Conservation (phyloP, 2,797 vertebrate genomes). For the Leptoclinus maculatus region DNA sequence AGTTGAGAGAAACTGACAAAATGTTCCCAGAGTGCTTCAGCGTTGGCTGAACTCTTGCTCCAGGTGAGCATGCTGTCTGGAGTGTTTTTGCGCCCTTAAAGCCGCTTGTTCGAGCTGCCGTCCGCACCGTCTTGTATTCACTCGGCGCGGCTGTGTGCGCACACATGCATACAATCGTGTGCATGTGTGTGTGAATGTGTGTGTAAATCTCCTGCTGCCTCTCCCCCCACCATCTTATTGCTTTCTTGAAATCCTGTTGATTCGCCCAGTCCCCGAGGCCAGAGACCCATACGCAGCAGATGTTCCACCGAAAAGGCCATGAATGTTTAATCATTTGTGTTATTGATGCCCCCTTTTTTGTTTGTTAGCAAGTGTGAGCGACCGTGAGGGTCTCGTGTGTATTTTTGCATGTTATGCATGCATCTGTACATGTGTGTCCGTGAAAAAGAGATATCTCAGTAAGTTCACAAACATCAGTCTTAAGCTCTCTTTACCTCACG, state of each 20-base stretch:
- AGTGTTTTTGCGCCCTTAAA: slow-evolving; percentile 24
- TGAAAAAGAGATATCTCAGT: slow-evolving; percentile 16
- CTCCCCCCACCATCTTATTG: slow-evolving; percentile 83
- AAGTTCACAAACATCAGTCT: slow-evolving; percentile 31
- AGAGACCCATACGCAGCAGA: slow-evolving; percentile 84
- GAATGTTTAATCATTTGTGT: slow-evolving; percentile 92
- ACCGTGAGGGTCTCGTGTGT: slow-evolving; percentile 69
- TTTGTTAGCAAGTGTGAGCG: slow-evolving; percentile 80
- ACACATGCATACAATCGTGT: slow-evolving; percentile 30
- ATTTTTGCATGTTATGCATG: slow-evolving; percentile 69
- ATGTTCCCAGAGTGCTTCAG: neutral
- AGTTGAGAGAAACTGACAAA: neutral
- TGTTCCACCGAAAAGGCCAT: slow-evolving; percentile 88
- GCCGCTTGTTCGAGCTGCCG: slow-evolving; percentile 48
- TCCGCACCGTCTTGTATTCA: slow-evolving; percentile 42
- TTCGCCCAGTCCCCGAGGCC: slow-evolving; percentile 84
- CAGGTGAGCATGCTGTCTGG: neutral
- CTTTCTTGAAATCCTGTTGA: slow-evolving; percentile 88
- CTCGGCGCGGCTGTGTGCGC: slow-evolving; percentile 45
- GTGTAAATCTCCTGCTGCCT: slow-evolving; percentile 80
- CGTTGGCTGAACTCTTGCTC: neutral
- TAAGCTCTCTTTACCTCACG: slow-evolving; percentile 36
- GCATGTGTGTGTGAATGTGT: slow-evolving; percentile 43
- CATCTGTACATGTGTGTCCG: slow-evolving; percentile 41
- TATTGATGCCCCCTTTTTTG: slow-evolving; percentile 89